A percentile compares a stretch with the other conserved stretches of the same genome.
Conservation (phyloP, 2,797 vertebrate species). For the Clamator glandarius region DNA sequence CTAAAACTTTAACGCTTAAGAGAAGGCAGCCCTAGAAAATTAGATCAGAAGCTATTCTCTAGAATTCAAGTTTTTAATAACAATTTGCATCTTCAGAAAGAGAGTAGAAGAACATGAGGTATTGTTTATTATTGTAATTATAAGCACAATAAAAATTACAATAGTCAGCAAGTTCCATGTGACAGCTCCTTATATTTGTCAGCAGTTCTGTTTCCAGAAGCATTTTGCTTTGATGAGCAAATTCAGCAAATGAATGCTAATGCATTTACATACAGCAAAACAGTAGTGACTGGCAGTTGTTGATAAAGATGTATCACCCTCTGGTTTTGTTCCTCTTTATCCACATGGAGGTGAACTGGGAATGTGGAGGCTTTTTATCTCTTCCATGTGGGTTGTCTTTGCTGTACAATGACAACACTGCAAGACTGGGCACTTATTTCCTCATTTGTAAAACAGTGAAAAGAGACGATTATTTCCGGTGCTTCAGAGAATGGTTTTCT, state of each 20-base stretch:
- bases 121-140: slow-evolving; percentile 48
- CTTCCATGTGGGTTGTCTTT: slow-evolving; percentile 43
- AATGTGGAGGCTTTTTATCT: slow-evolving; percentile 29
- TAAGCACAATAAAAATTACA: slow-evolving; percentile 26
- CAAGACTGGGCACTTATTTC: neutral
- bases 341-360: neutral
- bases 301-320: slow-evolving; percentile 80
- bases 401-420: neutral
- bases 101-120: neutral
- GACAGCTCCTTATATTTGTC: slow-evolving; percentile 20
- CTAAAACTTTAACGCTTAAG: neutral
- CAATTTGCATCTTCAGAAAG: neutral
- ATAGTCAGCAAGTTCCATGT: neutral
- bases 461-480: slow-evolving; percentile 50
- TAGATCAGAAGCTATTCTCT: neutral
- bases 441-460: slow-evolving; percentile 3
- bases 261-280: slow-evolving; percentile 78
- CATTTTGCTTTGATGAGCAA: slow-evolving; percentile 77
- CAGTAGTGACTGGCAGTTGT: slow-evolving; percentile 76
- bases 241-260: slow-evolving; percentile 76
- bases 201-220: slow-evolving; percentile 76
- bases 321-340: slow-evolving; percentile 59
- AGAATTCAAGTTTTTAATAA: neutral
- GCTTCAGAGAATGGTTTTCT: slow-evolving; percentile 32
- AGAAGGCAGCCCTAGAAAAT: neutral